Evolutionary conservation across 2,888 invertebrate genomes (phyloP).

Genomic region (Ochropleura leucogaster): DNA sequence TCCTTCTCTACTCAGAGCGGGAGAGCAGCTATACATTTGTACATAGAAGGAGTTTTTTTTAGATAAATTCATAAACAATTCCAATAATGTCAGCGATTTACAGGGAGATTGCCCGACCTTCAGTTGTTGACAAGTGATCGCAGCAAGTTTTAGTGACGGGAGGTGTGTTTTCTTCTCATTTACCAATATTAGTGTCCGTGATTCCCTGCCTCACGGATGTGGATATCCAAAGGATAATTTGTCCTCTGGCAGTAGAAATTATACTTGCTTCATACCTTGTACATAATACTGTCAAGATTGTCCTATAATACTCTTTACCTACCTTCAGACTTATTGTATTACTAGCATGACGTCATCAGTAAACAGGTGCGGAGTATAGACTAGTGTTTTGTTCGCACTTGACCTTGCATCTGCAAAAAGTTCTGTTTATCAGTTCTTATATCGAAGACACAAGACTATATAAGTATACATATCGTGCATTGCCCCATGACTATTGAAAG

Average conservation of each 20-base stretch:
- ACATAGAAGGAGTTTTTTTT: too few species aligned
- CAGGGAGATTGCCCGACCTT: background rate
- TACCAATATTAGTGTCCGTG: background rate
- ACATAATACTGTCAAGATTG: background rate
- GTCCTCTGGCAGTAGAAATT: background rate
- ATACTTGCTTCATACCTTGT: background rate
- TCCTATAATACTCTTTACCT: background rate
- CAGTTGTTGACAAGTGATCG: background rate
- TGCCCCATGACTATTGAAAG: slow-evolving; percentile 6
- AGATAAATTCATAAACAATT: background rate
- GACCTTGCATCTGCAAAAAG: slow-evolving; percentile 49
- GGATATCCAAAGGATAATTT: background rate
- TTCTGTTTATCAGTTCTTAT: slow-evolving; percentile 31
- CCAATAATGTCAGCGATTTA: background rate
- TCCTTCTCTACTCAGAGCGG: too few species aligned
- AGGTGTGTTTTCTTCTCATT: background rate
- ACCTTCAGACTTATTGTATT: slow-evolving; percentile 20
- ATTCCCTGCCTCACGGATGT: too few species aligned
- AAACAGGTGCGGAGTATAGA: slow-evolving; percentile 27
- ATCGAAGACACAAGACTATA: slow-evolving; percentile 14
- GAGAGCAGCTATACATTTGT: too few species aligned
- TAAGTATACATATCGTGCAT: slow-evolving; percentile 5
- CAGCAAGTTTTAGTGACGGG: background rate
- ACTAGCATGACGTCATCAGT: slow-evolving; percentile 41
- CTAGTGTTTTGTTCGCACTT: slow-evolving; percentile 32